Conservation (phyloP, 1,140 invertebrate species). For the Zaprionus tsacasi region DNA sequence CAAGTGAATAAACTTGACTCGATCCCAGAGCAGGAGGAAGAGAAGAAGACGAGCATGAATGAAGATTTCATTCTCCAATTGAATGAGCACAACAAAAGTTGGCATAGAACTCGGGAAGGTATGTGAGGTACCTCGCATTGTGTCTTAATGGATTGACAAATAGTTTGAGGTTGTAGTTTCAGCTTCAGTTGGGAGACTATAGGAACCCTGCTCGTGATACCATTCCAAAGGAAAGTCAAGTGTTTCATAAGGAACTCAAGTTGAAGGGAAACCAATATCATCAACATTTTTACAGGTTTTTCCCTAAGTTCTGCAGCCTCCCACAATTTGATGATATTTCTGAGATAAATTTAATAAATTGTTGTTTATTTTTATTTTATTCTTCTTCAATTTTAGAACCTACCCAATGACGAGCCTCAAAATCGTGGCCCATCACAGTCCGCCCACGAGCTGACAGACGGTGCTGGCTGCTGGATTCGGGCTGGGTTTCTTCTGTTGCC, state of each 20-base stretch:
- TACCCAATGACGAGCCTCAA: background rate
- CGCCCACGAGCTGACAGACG: slow-evolving; percentile 25
- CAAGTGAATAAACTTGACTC: slow-evolving; percentile 42
- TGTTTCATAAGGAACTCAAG: background rate
- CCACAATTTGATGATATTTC: too few relatives aligned
- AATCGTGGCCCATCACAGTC: slow-evolving; percentile 6
- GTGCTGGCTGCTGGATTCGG: background rate
- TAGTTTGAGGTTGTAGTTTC: background rate
- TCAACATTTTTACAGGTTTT: background rate
- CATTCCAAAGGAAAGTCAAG: background rate
- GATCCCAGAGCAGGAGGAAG: background rate
- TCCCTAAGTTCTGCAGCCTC: background rate
- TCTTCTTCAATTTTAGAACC: background rate
- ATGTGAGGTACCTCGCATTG: background rate
- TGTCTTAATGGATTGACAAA: slow-evolving; percentile 2
- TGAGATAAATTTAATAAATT: background rate
- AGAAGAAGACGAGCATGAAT: background rate
- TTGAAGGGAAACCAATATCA: background rate
- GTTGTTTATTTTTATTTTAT: background rate
- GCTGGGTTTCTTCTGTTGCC: slow-evolving; percentile 1
- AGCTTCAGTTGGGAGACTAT: background rate
- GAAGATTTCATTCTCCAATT: slow-evolving; percentile 15
- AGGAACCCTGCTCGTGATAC: too few relatives aligned
- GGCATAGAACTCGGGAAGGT: background rate
- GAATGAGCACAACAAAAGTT: slow-evolving; percentile 1